Evolutionary conservation across 2,888 invertebrate species (phyloP).

Genomic region (Autographa pulchrina): DNA sequence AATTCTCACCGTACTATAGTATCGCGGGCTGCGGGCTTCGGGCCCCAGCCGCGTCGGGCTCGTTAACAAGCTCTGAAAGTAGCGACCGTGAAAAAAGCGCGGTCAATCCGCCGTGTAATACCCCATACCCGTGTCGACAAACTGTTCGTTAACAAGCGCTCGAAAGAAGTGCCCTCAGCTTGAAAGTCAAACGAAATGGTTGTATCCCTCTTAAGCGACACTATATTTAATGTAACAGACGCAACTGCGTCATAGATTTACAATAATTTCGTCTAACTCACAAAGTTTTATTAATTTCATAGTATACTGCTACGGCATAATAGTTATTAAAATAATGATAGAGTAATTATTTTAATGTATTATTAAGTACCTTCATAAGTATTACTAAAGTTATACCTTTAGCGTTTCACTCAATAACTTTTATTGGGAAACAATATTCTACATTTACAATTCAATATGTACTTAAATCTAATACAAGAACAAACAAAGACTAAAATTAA

Average conservation of each 20-base stretch:
- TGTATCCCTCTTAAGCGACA: background rate
- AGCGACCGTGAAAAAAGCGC: constrained; percentile 4
- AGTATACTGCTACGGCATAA: background rate
- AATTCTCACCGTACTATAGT: background rate
- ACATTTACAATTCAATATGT: no score
- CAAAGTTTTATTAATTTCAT: background rate
- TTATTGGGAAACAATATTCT: no score
- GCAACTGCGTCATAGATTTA: no score
- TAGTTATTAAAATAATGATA: background rate
- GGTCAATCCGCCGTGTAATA: background rate
- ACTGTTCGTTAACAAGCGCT: constrained; percentile 8
- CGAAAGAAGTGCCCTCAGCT: background rate
- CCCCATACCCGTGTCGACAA: constrained; percentile 2
- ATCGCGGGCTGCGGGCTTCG: background rate
- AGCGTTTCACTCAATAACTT: no score
- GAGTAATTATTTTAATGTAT: background rate
- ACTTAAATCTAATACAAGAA: no score
- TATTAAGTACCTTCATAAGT: no score
- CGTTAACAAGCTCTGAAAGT: constrained; percentile 7
- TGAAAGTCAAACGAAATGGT: background rate
- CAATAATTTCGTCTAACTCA: background rate
- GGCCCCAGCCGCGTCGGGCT: background rate
- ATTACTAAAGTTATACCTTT: no score
- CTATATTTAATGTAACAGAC: background rate
- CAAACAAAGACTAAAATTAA: background rate